Percentiles rank a stretch among this genome's conserved stretches.
Evolutionary conservation across 1,140 invertebrate species (phyloP).

Genomic region (Aphidius ervi): DNA sequence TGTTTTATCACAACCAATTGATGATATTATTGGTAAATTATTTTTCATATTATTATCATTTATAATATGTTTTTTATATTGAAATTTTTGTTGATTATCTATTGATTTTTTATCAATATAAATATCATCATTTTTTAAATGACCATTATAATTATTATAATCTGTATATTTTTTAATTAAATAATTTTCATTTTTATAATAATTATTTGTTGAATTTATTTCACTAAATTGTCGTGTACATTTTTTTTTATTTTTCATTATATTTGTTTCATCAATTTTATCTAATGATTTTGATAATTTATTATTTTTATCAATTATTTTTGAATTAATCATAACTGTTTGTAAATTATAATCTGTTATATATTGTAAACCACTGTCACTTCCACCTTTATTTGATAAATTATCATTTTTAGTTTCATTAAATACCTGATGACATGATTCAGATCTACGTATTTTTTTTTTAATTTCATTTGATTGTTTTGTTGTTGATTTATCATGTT

Average conservation of each 20-base stretch:
- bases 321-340: constrained; percentile 22
- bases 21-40: constrained; percentile 23
- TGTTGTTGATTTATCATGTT: background rate
- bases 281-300: constrained; percentile 70
- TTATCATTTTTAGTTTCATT: constrained; percentile 27
- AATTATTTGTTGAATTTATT: no score
- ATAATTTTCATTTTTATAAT: no score
- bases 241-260: constrained; percentile 33
- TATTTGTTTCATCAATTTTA: constrained; percentile 71
- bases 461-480: constrained; percentile 19
- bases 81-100: background rate
- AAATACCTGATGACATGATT: constrained; percentile 47
- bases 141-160: no score
- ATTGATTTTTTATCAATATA: no score
- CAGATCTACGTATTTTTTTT: constrained; percentile 38
- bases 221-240: constrained; percentile 22
- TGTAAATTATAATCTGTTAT: constrained; percentile 41
- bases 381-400: constrained; percentile 34
- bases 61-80: no score
- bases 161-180: no score
- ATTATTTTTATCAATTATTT: constrained; percentile 23
- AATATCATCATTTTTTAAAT: no score
- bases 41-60: constrained; percentile 17
- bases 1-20: constrained; percentile 27
- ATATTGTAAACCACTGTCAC: constrained; percentile 44